These are phyloP conservation scores for Eilema sororculum DNA, from an alignment of 2,888 invertebrate genomes.

Conservation along the genomic window DNA sequence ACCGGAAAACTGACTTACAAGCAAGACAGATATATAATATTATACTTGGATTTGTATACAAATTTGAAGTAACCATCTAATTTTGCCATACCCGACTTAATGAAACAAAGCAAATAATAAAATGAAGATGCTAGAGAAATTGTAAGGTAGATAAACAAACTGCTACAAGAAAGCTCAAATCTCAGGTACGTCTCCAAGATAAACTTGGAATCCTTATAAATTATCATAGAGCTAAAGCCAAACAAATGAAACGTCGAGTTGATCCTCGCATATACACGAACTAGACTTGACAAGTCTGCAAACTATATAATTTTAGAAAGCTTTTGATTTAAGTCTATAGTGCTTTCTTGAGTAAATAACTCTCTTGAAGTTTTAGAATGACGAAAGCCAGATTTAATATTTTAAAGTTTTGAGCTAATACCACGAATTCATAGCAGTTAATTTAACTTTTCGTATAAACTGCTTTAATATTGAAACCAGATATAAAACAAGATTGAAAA, in stretches of 20 bases:
- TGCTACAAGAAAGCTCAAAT: not conserved
- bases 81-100: not conserved
- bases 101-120: too few species aligned
- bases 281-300: constrained; percentile 6
- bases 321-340: not conserved
- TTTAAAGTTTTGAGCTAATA: not conserved
- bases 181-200: constrained; percentile 9
- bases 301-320: constrained; percentile 10
- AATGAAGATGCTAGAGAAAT: not conserved
- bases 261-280: constrained; percentile 20
- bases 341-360: not conserved
- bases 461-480: not conserved
- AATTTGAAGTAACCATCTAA: not conserved
- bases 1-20: too few species aligned
- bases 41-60: too few species aligned
- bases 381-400: not conserved
- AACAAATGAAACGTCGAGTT: constrained; percentile 30
- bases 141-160: not conserved
- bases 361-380: not conserved
- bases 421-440: not conserved
- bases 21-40: too few species aligned
- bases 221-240: constrained; percentile 35
- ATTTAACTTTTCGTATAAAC: not conserved
- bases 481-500: not conserved
- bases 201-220: constrained; percentile 32